A percentile compares a stretch with the other conserved stretches of the same genome.
These are phyloP conservation scores for Bombus difficillimus DNA, from an alignment of 1,140 invertebrate species.

Conservation along the genomic window DNA sequence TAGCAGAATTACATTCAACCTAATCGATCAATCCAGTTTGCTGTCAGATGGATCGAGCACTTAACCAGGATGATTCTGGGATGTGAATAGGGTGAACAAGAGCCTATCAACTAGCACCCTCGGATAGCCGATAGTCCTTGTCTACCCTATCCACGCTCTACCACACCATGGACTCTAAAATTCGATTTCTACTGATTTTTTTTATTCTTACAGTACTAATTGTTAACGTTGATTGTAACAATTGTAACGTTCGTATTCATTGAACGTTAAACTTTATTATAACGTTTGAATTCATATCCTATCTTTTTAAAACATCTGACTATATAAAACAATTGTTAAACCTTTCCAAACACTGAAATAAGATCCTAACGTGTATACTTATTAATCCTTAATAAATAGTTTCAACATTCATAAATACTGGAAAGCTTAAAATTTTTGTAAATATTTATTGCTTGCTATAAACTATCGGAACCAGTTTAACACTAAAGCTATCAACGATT, in stretches of 20 bases:
- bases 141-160: not conserved
- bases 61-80: conserved; percentile 3
- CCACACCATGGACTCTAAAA: not conserved
- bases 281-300: not conserved
- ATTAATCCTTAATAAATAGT: too few relatives aligned
- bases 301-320: too few relatives aligned
- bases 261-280: not conserved
- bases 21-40: not conserved
- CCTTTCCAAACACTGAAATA: too few relatives aligned
- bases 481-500: too few relatives aligned
- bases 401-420: too few relatives aligned
- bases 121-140: not conserved
- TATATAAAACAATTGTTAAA: too few relatives aligned
- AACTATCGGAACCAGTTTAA: too few relatives aligned
- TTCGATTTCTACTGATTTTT: too few relatives aligned
- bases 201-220: not conserved
- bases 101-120: not conserved
- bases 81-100: conserved; percentile 11
- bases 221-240: not conserved
- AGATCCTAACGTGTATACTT: too few relatives aligned
- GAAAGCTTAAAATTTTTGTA: too few relatives aligned
- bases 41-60: not conserved
- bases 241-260: not conserved
- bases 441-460: too few relatives aligned
- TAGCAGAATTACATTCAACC: not conserved